Base-by-base conservation (phyloP, 2,113 vertebrate genomes). In the Isichthys henryi region DNA sequence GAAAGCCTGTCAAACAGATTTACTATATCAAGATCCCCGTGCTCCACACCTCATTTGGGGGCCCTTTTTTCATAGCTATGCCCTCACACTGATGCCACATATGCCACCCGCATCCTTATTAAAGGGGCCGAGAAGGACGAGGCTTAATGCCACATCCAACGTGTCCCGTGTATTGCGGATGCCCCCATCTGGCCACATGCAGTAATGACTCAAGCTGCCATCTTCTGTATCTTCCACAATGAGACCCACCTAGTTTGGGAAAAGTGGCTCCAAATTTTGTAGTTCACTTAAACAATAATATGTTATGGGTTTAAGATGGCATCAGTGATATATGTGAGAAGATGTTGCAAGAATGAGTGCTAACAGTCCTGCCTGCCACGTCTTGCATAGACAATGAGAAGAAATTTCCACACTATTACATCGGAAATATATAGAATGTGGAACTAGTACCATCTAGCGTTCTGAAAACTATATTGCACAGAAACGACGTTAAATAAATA, bases 111-210 rank as follows among this genome's bases (percentile, higher is more conserved):
- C 1, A 80, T 35, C 53, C 27, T 35, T 74, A 74, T 74, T 74
- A 35, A 74, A 74, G 31, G 31, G 66, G 31, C 66, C 0, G 66
- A 31, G 66, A 74, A 74, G n/a, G 66, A 74, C 66, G 11, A 74
- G 66, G 66, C 66, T 74, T 31, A 35, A 74, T 62, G 58, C 58
- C 58, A 62, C 8, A n/a, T 27, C 13, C 35, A 43, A 8, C 15
- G 0, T 1, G 31, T 77, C 70, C 70, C 70, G 9, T 39, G 74
- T 43, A 43, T 48, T 86, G 23, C 10, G 83, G 23, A 50, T 6
- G 83, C 83, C 83, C 48, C 83, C 83, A 50, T 27, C 23, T 86
- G 83, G 83, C 83, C 83, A 49, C 45, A 86, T 31, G n/a, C 45
- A 50, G 83, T 49, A 86, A 19, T 80, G 74, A 43, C 74, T 80